Evolutionary conservation across 2,113 vertebrate species (phyloP).

Genomic region (Chloebia gouldiae): DNA sequence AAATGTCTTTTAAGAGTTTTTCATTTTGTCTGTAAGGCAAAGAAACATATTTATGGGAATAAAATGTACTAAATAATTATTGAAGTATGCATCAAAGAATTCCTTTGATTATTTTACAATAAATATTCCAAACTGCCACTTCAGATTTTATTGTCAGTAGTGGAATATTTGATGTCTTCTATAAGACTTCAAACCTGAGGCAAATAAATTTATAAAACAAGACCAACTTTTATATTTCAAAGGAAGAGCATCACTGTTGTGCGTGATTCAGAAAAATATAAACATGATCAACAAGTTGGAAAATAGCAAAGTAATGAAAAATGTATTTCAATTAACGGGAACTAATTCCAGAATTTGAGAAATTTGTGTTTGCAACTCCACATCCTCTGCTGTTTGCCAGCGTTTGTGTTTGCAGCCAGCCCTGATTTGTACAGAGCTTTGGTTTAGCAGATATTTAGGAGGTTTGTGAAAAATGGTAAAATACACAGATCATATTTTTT

Average conservation of each 20-base stretch:
- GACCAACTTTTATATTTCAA: slow-evolving; percentile 10
- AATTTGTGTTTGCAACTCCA: neutral
- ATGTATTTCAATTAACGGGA: neutral
- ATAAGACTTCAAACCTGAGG: slow-evolving; percentile 6
- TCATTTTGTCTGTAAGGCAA: slow-evolving; percentile 11
- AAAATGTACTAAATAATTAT: slow-evolving; percentile 48
- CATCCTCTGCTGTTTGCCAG: neutral
- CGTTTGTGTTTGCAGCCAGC: neutral
- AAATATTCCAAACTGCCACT: slow-evolving; percentile 8
- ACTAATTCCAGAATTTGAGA: neutral
- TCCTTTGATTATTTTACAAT: slow-evolving; percentile 45
- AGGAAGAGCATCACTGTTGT: neutral
- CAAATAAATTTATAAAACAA: neutral
- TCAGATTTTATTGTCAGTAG: slow-evolving; percentile 17
- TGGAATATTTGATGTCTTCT: slow-evolving; percentile 40
- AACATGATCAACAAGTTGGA: neutral
- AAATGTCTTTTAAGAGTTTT: slow-evolving; percentile 52
- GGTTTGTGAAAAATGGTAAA: neutral
- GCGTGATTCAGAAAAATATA: neutral
- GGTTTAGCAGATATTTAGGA: neutral
- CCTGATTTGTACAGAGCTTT: neutral
- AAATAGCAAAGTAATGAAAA: neutral
- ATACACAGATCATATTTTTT: neutral
- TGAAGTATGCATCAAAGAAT: slow-evolving; percentile 43
- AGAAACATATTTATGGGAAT: slow-evolving; percentile 21